Evolutionary conservation across 2,113 vertebrate genomes (phyloP), one percentile per base, ranked within the genome.

Genomic region (Myiozetetes cayanensis): DNA sequence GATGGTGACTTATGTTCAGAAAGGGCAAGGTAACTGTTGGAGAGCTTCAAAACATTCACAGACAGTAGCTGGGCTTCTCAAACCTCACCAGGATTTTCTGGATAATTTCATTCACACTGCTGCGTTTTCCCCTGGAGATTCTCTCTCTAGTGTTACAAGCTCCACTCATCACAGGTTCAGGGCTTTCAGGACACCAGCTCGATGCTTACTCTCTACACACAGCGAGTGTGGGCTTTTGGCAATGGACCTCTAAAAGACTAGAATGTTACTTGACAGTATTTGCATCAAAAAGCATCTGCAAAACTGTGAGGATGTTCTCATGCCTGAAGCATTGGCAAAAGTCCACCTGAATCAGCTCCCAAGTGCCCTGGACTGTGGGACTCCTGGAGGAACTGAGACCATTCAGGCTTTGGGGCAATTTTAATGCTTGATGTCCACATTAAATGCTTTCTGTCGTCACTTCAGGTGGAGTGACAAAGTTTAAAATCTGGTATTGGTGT

Each of bases 1-100:
- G 21, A n/a, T 47, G 61, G 21, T 0, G 0, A 1, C 0, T 2
- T 50, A 53, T 25, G 2, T 75, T 65, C 6, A 3, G 37, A 67
- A 53, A 37, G 37, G 9, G 31, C 27, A 44, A 87, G 16, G 24
- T 22, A n/a, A 78, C 39, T 35, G 11, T 67, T 33, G 2, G 4
- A 47, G 52, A 50, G 4, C 59, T 91, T 81, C 27, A n/a, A 41
- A 58, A 44, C 12, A 28, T 21, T 73, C 39, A 24, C n/a, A 52
- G 1, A 14, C 50, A 53, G 8, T 27, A 58, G 25, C 22, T 41
- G 19, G 30, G 41, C 41, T 89, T 89, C 63, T 39, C 35, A 55
- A 39, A 49, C 18, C 44, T 76, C 50, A 12, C 18, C 9, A 13
- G 28, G 35, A 6, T 62, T 81, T 81, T 49, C 41, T n/a, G 50